Evolutionary conservation across 2,113 vertebrate genomes (phyloP), one percentile per base, ranked within the genome.

Genomic region (Mobula hypostoma): DNA sequence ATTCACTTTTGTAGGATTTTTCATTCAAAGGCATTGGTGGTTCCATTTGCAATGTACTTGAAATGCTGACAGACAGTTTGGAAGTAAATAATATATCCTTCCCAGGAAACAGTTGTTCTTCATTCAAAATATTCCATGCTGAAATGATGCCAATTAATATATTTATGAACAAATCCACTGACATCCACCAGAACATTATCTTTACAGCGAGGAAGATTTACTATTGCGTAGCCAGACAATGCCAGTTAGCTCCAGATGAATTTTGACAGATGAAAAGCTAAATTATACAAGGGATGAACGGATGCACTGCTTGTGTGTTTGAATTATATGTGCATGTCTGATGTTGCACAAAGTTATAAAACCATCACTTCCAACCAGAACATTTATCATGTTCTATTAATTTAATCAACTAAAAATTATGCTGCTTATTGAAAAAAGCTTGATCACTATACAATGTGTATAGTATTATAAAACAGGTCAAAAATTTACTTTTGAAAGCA

Each of bases 201-300:
- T 93, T 93, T 93, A 93, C 91, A 74, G 68, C 91, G 15, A 8
- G 48, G 68, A 74, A 74, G 48, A 74, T 74, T 93, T 93, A 93
- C 70, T 74, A 27, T 70, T 29, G 29, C 68, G 48, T 40, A 27
- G 56, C 32, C 40, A 15, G 15, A 93, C 36, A 93, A 93, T 93
- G 36, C 91, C 91, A 74, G 68, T 93, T 48, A 74, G 70, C 91
- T 93, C 70, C 36, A 40, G 27, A 36, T 74, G 29, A 66, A 68
- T 68, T 63, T 63, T 90, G 85, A 90, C 85, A 90, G 61, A 90
- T 74, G 66, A 72, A 74, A 56, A 36, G 40, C 36, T 93, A 70
- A 93, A 93, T 74, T 93, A 27, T 74, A 70, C 91, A 74, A 93
- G 70, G 27, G 70, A 19, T 93, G 8, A 32, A 90, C 85, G 27